These are phyloP conservation scores for Nibea albiflora DNA, from an alignment of 2,113 vertebrate genomes.

Conservation along the genomic window DNA sequence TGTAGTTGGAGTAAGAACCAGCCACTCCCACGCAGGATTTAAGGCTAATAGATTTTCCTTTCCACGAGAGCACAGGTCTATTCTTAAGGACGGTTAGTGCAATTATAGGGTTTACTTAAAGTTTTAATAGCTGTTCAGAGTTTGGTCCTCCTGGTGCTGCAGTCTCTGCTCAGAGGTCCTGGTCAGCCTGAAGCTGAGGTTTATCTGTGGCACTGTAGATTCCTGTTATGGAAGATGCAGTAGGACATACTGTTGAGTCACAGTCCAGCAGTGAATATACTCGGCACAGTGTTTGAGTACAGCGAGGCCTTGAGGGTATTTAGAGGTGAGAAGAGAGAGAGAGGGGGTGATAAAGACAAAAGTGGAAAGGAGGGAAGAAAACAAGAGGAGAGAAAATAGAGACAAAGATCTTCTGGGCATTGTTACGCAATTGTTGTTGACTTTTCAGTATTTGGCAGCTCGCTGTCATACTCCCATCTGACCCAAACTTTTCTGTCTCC, in stretches of 20 bases:
- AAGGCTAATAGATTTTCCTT: conserved; percentile 45
- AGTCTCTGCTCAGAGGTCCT: neutral
- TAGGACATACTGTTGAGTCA: conserved; percentile 40
- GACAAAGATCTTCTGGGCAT: conserved; percentile 25
- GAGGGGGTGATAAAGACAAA: conserved; percentile 2
- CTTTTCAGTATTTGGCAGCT: conserved; percentile 22
- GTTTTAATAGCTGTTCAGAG: neutral
- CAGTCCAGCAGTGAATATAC: neutral
- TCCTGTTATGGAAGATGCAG: conserved; percentile 4
- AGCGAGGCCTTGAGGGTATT: conserved; percentile 21
- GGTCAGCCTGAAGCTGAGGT: conserved; percentile 3
- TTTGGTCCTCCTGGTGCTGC: neutral
- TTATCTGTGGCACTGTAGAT: neutral
- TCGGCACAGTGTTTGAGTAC: conserved; percentile 17
- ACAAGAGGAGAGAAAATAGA: neutral
- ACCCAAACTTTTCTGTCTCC: neutral
- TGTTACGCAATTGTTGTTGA: conserved; percentile 34
- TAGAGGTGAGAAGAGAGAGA: conserved; percentile 34
- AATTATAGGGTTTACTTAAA: conserved; percentile 12
- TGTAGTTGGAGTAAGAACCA: conserved; percentile 25
- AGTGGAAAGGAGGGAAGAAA: neutral
- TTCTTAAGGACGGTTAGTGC: neutral
- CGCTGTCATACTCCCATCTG: conserved; percentile 17
- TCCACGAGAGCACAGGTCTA: conserved; percentile 34
- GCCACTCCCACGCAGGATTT: conserved; percentile 26